Evolutionary conservation across 2,797 vertebrate species (phyloP), one percentile per base, ranked within the genome.

Genomic region (Phoeniculus purpureus): DNA sequence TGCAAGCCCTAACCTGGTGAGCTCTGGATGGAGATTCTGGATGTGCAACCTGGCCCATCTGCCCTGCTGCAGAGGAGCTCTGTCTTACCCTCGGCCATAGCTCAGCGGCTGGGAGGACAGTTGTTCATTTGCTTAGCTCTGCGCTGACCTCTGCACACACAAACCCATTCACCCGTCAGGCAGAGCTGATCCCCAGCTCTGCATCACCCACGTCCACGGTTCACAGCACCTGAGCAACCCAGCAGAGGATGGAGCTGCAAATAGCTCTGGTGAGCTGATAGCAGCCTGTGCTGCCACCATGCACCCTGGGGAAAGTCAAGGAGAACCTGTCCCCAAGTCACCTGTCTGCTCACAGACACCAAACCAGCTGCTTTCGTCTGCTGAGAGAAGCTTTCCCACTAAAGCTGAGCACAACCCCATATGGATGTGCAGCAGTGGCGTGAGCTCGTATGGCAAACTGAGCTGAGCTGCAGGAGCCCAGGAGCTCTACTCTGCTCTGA

Each of bases 31-130:
- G 9, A 29, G 19, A 15, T 45, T 51, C 16, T 15, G 40, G 56
- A 22, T 14, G 12, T 12, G 1, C 0, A 9, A 10, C 2, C 34
- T 5, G 19, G 19, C 8, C 20, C 3, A 4, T 3, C 15, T 3
- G 3, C 58, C 27, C 9, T 9, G n/a, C 20, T 60, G 43, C 29
- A 25, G 54, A 34, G 43, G 18, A 76, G 37, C 12, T 17, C 58
- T 74, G 56, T 8, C 31, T 73, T 52, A 47, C 37, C 67, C 66
- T 68, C 37, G 55, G 60, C 86, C 71, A 27, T 0, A 7, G 66
- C 66, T 20, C 55, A 77, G 72, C 51, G 22, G 72, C 51, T 50
- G 66, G 10, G 50, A 82, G 91, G 67, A 59, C 56, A 32, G 32
- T 12, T 47, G 67, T 73, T 68, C 61, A 7, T 73, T 45, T 73